Base-by-base conservation (phyloP, 2,797 vertebrate genomes). In the Parauchenoglanis punctatus region DNA sequence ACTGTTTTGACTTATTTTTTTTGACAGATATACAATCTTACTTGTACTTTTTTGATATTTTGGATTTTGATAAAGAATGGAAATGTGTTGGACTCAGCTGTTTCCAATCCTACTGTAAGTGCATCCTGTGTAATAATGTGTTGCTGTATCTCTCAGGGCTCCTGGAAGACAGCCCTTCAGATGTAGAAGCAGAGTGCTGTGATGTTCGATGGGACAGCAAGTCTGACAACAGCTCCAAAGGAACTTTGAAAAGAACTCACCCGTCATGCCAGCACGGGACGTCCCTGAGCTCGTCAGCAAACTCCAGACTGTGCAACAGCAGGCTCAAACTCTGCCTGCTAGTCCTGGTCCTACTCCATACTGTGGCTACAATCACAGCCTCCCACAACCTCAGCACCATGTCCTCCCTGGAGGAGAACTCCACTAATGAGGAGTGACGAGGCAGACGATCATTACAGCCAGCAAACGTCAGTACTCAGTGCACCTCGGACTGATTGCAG, bases 271-370 rank as follows among this genome's bases (percentile, higher is more conserved):
- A 97, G 94, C 97, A 96, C 93, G 96, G 97, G 94, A 97, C 97
- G 90, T 97, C 98, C 78, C 97, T 97, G 93, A 95, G 97, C 91
- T 97, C 96, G 92, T 98, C 98, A 87, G 97, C 98, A 90, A 97
- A 97, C 93, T 96, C 97, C 93, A 98, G 98, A 97, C 97, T 99
- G 95, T 98, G 97, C 95, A 96, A 96, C 94, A 96, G 97, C 96
- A 97, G 97, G 94, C 98, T 99, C 94, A 99, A 96, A 96, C 97
- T 99, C 94, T 99, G 97, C 94, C 96, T 99, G 91, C 97, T 99
- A 85, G 97, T 99, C 89, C 96, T 99, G 85, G 97, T 99, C 91
- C 97, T 99, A 91, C 96, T 99, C 91, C 98, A 99, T 95, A 98
- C 98, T 91, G 97, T 99, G 93, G 97, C 98, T 95, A 97, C 97